Evolutionary conservation across 2,888 invertebrate genomes (phyloP), one percentile per base, ranked within the genome.

Genomic region (Ganaspis brasiliensis): DNA sequence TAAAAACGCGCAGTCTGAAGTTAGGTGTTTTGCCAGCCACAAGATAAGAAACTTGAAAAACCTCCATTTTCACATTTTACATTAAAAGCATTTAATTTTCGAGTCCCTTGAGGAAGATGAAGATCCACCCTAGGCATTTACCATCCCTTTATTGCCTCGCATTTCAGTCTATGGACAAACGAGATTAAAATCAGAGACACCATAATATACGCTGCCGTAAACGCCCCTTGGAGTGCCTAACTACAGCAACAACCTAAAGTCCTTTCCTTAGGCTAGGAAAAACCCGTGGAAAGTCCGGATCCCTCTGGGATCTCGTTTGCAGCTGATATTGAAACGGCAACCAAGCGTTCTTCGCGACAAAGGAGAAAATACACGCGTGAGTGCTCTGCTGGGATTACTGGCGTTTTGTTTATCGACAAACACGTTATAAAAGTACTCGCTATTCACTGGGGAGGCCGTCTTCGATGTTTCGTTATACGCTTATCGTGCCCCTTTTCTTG

Each of bases 341-440:
- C 73, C 80, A 71, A 79, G 78, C 76, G 61, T 78, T 78, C 73
- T 77, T 75, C 59, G 75, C 73, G 73, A 72, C 77, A 77, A 63
- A 77, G 76, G 49, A 74, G 72, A 73, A 74, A 57, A 73, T 76
- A 78, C 75, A 79, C 78, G 76, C 79, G 78, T 81, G 81, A 81
- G 79, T 73, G 81, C 76, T 82, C 79, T 76, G 73, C 56, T 77
- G 79, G 76, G 81, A 80, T 77, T 81, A 80, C 80, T 45, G 75
- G 75, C 79, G 81, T 81, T 83, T 82, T 82, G 83, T 82, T 81
- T 83, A 83, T 84, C 73, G 73, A 78, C 81, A 82, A 82, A 84
- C 81, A 82, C 70, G 49, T 75, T 61, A 61, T 52, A 70, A 78
- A 72, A 37, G 61, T 63, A 72, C 37, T 67, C 63, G 21, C 40